Evolutionary conservation across 2,888 invertebrate genomes (phyloP).

Genomic region (Orchestes rusci): DNA sequence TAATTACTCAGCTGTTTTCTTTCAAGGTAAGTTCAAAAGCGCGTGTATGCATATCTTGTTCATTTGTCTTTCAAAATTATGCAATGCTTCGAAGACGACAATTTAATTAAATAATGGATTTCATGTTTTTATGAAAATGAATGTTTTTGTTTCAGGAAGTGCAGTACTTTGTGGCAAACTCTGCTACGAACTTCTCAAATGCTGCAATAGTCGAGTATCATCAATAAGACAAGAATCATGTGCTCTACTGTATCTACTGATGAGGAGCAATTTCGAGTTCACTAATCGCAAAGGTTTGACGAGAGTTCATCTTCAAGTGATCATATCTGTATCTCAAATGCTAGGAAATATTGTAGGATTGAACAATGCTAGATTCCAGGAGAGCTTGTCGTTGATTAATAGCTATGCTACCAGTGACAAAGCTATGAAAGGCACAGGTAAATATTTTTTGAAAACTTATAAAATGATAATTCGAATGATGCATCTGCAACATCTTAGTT

Average conservation of each 20-base stretch:
- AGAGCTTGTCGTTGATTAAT: conserved; percentile 85
- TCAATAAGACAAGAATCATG: conserved; percentile 85
- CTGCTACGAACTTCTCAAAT: conserved; percentile 71
- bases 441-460: too few relatives aligned
- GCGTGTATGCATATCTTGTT: not conserved
- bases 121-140: too few relatives aligned
- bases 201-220: conserved; percentile 80
- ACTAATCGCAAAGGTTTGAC: conserved; percentile 76
- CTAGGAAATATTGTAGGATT: conserved; percentile 84
- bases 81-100: too few relatives aligned
- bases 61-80: too few relatives aligned
- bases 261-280: conserved; percentile 92
- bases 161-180: conserved; percentile 73
- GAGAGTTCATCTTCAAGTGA: conserved; percentile 86
- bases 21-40: conserved; percentile 57
- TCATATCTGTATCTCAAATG: conserved; percentile 91
- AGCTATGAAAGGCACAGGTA: conserved; percentile 87
- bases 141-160: conserved; percentile 62
- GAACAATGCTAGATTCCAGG: conserved; percentile 91
- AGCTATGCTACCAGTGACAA: conserved; percentile 90
- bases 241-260: conserved; percentile 82
- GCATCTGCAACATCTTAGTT: too few relatives aligned
- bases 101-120: too few relatives aligned
- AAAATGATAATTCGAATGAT: too few relatives aligned
- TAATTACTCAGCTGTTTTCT: conserved; percentile 75